phyloP scores from a whole-genome alignment of 2,888 invertebrate species.

The Cheilosia pagana region DNA sequence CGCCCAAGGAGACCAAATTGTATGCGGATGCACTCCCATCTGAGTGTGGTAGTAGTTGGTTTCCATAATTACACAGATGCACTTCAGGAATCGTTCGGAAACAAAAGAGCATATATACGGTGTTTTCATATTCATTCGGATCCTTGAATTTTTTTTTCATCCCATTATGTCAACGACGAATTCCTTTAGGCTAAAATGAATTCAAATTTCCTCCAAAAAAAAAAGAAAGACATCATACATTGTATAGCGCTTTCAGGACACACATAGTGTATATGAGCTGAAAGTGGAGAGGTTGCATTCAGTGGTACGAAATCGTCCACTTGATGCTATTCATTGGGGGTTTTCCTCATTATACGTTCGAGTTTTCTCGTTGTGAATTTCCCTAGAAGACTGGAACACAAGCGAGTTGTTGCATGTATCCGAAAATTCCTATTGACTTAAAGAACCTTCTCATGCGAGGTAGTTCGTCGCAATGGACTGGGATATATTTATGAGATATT shows the following conservation, averaged over 20 bases:
- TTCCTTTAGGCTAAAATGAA: conserved; percentile 1
- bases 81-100: conserved; percentile 8
- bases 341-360: conserved; percentile 16
- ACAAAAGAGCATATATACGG: conserved; percentile 6
- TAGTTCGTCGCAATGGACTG: background rate
- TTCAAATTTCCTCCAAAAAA: conserved; percentile 9
- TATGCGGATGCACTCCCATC: background rate
- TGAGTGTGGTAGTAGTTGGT: background rate
- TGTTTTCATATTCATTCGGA: background rate
- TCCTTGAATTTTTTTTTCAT: background rate
- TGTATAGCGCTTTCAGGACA: conserved; percentile 1
- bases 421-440: background rate
- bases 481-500: background rate
- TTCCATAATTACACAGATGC: conserved; percentile 17
- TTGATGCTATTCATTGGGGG: conserved; percentile 6
- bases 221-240: background rate
- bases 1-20: conserved; percentile 4
- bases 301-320: conserved; percentile 9
- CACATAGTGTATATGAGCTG: background rate
- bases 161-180: conserved; percentile 9
- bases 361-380: background rate
- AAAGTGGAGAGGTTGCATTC: conserved; percentile 2
- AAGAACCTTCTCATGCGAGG: background rate
- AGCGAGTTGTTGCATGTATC: conserved; percentile 1
- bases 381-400: background rate